Evolutionary conservation across 2,888 invertebrate species (phyloP).

Genomic region (Gandaritis pyraliata): DNA sequence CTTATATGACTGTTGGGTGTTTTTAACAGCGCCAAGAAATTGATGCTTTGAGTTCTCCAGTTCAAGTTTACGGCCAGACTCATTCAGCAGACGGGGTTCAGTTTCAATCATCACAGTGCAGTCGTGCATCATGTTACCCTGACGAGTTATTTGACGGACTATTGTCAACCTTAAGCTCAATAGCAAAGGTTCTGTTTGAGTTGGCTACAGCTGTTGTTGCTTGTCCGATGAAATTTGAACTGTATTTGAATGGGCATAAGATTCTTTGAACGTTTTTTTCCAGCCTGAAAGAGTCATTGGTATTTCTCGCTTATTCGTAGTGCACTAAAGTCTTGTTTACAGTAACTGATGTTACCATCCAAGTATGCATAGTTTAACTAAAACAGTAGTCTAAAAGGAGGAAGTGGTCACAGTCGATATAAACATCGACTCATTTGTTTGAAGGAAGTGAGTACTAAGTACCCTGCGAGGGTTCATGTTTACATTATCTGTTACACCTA

Average conservation of each 20-base stretch:
- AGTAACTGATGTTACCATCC: not conserved
- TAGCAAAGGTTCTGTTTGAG: not conserved
- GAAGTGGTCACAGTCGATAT: constrained; percentile 30
- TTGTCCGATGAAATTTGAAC: constrained; percentile 12
- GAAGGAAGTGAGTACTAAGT: constrained; percentile 28
- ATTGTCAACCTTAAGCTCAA: not conserved
- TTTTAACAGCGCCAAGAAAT: not conserved
- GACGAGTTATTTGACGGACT: not conserved
- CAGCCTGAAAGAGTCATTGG: not conserved
- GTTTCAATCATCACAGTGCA: constrained; percentile 25
- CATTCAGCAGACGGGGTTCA: constrained; percentile 17
- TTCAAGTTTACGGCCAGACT: constrained; percentile 20
- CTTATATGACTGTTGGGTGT: too few species aligned
- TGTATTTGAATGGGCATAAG: constrained; percentile 10
- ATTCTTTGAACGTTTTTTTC: constrained; percentile 9
- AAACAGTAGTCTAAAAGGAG: constrained; percentile 28
- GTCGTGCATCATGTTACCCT: constrained; percentile 20
- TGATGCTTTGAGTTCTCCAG: not conserved
- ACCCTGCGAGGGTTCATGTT: constrained; percentile 10
- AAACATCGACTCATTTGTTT: constrained; percentile 31
- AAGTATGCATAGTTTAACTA: constrained; percentile 11
- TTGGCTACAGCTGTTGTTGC: not conserved
- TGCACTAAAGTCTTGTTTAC: not conserved
- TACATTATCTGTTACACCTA: constrained; percentile 24
- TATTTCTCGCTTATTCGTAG: constrained; percentile 3